Base-by-base conservation (phyloP, 2,797 vertebrate species). In the Gymnoscopelus microlampas region DNA sequence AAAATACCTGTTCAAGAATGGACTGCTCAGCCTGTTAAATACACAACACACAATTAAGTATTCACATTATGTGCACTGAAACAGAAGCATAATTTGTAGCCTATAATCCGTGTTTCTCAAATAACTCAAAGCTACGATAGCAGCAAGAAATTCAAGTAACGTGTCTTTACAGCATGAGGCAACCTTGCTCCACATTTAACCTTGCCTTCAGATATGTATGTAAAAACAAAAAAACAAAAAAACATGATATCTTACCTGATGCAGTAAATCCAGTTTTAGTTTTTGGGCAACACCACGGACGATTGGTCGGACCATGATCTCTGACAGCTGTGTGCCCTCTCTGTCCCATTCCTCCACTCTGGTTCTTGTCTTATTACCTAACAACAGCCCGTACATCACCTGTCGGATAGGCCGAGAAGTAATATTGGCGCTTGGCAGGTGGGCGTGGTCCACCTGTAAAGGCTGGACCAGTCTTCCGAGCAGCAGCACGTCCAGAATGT, bases 1-100 rank as follows among this genome's bases (percentile, higher is more conserved):
- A 82, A 3, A 96, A 71, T 58, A 96, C 85, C 59, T 61, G 73
- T 61, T 82, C 87, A 4, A 93, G 85, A 29, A 67, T 48, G 0
- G 60, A 53, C 3, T 29, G 0, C 3, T 93, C 75, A 9, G 81
- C 85, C 96, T 97, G 83, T 39, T 39, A 39, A 39, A 29, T 29
- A 4, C 26, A 29, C 26, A 29, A 29, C 26, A 29, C 26, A 29
- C 26, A 29, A 29, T 29, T 29, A 29, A 29, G 3, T 29, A 19
- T 19, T 1, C 19, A 19, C 19, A 19, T 19, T 19, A 19, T 19
- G 19, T 19, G 19, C 19, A 19, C 19, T 19, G 19, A 19, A 29
- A 29, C 3, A 29, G 3, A 29, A 29, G 26, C 26, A 48, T 8
- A 48, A 8, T 48, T 12, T 48, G 47, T 8, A 12, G 2, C 47